Base-by-base conservation (phyloP, 2,797 vertebrate species). In the Mus minutoides region DNA sequence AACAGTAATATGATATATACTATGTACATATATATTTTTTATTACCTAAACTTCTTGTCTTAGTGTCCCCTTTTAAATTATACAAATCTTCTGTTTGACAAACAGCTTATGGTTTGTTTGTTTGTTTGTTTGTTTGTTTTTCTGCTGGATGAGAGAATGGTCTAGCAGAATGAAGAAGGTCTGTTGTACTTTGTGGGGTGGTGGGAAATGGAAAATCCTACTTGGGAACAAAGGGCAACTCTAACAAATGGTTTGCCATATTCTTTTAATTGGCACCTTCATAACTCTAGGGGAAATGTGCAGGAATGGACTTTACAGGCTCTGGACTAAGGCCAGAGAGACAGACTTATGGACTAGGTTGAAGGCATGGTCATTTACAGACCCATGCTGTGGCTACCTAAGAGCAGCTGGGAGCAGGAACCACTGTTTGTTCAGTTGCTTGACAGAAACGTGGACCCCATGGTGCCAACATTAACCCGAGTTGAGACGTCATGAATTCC, bases 401-500 rank as follows among this genome's bases (percentile, higher is more conserved):
- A 3, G 34, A 96, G 93, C 97, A 97, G 97, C 97, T 97, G 96
- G 90, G 85, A 96, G 86, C 62, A 90, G 94, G 97, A 69, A 93
- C 56, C 0, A 22, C 84, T 96, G 96, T 96, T 97, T 97, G 92
- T 83, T 95, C 95, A 96, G 46, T 94, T 84, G 88, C 88, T 93
- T 97, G 96, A 96, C 97, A 97, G 97, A 95, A 96, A 86, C 95
- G 96, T 97, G 97, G 97, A 96, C 80, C 94, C 87, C 10, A 11
- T 88, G 92, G 90, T 93, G 95, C 88, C 97, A 97, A 94, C 90
- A 95, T 82, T 97, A 96, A 96, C 92, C 94, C 97, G 97, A 96
- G 90, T 94, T 88, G 92, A 96, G 95, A 96, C 77, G 90, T 96
- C 95, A 96, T 94, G 96, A 95, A 96, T 97, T 97, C 96, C 94